Percentiles rank a stretch among this genome's conserved stretches.
Evolutionary conservation across 1,140 invertebrate species (phyloP).

Genomic region (Wasmannia auropunctata): DNA sequence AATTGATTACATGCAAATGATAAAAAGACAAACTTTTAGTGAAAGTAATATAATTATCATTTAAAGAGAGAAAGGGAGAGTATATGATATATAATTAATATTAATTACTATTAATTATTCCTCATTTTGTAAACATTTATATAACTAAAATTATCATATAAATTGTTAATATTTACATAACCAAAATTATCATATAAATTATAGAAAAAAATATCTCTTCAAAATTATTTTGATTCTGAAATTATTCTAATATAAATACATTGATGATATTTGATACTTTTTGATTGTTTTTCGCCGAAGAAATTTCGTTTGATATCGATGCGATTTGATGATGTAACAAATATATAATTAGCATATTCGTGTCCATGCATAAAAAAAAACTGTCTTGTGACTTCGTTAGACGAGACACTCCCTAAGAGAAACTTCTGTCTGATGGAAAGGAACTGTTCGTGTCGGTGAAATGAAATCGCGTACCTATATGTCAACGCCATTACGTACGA

Average conservation of each 20-base stretch:
- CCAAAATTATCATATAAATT: background rate
- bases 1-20: background rate
- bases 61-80: background rate
- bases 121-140: background rate
- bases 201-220: background rate
- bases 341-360: constrained; percentile 1
- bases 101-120: background rate
- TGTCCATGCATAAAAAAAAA: constrained; percentile 8
- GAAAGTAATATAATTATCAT: background rate
- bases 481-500: constrained; percentile 31
- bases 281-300: background rate
- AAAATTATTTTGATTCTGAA: background rate
- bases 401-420: constrained; percentile 63
- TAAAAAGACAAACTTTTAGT: background rate
- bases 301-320: background rate
- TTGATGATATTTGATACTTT: background rate
- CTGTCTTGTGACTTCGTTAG: constrained; percentile 37
- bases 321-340: background rate
- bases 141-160: background rate
- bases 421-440: constrained; percentile 60
- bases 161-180: background rate
- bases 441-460: constrained; percentile 26
- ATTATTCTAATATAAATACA: background rate
- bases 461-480: constrained; percentile 45
- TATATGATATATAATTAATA: background rate